Conservation (phyloP, 2,797 vertebrate species). For the Rhynchotus rufescens region DNA sequence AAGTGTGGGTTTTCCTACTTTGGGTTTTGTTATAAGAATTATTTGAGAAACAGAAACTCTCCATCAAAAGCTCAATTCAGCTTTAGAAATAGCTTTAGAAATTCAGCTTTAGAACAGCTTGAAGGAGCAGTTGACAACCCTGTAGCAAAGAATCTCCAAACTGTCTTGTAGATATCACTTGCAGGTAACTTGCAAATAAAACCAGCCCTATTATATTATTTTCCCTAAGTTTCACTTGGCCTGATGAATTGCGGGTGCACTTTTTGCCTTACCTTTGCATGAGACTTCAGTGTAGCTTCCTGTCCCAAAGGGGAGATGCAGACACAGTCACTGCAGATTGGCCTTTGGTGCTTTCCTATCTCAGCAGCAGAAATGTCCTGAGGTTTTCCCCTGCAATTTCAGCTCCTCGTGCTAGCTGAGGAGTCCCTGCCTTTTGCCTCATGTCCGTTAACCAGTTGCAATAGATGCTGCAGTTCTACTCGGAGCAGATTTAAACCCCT, state of each 20-base stretch:
- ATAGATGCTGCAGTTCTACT: background rate
- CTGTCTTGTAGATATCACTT: background rate
- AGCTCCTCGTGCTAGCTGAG: rapidly evolving
- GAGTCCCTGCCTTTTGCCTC: rapidly evolving
- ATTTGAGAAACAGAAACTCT: background rate
- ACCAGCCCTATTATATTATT: background rate
- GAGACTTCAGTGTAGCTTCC: background rate
- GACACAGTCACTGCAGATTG: background rate
- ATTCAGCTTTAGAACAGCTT: background rate
- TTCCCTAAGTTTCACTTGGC: background rate
- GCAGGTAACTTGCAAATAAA: background rate
- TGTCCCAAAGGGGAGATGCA: background rate
- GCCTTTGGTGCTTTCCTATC: background rate
- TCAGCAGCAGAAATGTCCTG: background rate
- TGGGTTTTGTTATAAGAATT: background rate
- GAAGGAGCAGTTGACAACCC: background rate
- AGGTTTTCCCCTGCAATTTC: rapidly evolving
- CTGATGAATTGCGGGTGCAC: background rate
- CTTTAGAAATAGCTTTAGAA: background rate
- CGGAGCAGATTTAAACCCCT: background rate
- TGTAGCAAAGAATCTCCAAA: background rate
- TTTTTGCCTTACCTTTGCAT: background rate
- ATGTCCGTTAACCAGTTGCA: background rate
- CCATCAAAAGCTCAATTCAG: background rate
- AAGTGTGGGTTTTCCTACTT: background rate